A percentile compares a stretch with the other conserved stretches of the same genome.
Conservation (phyloP, 2,113 vertebrate species). For the Gobius niger region DNA sequence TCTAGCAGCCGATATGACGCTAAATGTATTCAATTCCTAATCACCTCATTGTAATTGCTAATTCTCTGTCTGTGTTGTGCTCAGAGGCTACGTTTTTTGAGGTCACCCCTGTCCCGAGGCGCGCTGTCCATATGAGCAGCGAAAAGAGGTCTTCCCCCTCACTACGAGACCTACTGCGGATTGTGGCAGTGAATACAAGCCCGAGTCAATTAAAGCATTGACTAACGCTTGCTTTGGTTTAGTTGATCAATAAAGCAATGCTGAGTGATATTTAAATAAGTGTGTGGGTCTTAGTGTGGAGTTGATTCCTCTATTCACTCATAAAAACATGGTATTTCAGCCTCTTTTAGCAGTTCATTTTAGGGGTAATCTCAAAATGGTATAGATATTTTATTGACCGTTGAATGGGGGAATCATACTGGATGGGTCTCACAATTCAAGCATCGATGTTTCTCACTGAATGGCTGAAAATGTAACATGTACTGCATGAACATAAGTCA, state of each 20-base stretch:
- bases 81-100: slow-evolving; percentile 51
- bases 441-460: too few species aligned
- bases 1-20: not conserved
- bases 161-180: not conserved
- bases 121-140: slow-evolving; percentile 48
- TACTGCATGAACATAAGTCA: too few species aligned
- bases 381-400: too few species aligned
- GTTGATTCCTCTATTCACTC: not conserved
- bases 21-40: not conserved
- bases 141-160: slow-evolving; percentile 26
- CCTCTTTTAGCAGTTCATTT: too few species aligned
- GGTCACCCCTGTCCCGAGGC: slow-evolving; percentile 57
- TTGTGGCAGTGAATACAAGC: slow-evolving; percentile 21
- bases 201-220: slow-evolving; percentile 26
- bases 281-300: not conserved
- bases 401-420: too few species aligned
- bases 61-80: slow-evolving; percentile 45
- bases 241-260: slow-evolving; percentile 13
- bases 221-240: slow-evolving; percentile 14
- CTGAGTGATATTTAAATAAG: slow-evolving; percentile 16
- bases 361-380: too few species aligned
- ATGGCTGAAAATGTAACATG: too few species aligned
- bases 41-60: slow-evolving; percentile 2
- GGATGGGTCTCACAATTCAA: too few species aligned
- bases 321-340: too few species aligned